phyloP scores from a whole-genome alignment of 1,140 invertebrate genomes.

The Trachymyrmex cornetzi region DNA sequence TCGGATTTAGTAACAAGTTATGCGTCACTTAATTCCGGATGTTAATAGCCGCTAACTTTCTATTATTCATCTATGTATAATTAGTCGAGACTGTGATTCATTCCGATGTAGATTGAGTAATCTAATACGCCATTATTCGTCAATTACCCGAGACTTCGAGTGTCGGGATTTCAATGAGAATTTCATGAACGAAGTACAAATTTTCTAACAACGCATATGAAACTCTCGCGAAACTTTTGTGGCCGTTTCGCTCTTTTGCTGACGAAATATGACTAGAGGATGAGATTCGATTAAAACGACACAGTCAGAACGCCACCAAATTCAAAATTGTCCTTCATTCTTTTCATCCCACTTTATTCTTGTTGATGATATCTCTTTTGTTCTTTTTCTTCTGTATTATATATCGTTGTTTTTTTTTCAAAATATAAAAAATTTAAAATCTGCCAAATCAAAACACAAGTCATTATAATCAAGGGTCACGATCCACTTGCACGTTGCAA shows the following conservation, averaged over 20 bases:
- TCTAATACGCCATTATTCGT: background rate
- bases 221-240: background rate
- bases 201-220: background rate
- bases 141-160: background rate
- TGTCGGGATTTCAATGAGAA: background rate
- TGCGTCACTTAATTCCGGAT: slow-evolving; percentile 51
- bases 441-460: no score
- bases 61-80: slow-evolving; percentile 46
- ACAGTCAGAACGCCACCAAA: no score
- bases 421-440: no score
- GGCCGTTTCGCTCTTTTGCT: background rate
- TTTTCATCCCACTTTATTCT: no score
- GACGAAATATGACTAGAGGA: background rate
- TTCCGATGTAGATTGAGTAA: slow-evolving; percentile 1
- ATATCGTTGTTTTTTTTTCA: no score
- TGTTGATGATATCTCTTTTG: no score
- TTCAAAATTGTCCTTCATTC: no score
- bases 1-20: slow-evolving; percentile 63
- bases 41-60: slow-evolving; percentile 60
- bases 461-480: no score
- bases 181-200: background rate
- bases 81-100: slow-evolving; percentile 28
- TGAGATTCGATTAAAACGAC: no score
- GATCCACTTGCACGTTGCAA: no score
- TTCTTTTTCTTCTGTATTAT: no score